Conservation (phyloP, 2,888 invertebrate species). For the Amphipoea lucens region DNA sequence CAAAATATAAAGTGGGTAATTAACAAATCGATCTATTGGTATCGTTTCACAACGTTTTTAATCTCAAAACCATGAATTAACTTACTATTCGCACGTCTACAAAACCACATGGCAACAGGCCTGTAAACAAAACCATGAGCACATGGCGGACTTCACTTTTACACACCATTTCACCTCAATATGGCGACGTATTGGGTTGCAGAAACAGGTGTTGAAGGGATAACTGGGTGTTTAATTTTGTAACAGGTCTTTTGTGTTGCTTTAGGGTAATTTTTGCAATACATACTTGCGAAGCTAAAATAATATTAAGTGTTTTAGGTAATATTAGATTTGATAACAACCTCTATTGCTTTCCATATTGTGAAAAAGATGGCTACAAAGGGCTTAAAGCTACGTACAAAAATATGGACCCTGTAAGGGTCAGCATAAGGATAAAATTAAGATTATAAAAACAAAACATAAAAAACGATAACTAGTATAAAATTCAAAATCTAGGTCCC, state of each 20-base stretch:
- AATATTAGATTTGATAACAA: no score
- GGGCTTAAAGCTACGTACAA: no score
- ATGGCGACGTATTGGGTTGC: conserved; percentile 57
- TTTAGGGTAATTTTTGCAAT: background rate
- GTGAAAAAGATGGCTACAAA: no score
- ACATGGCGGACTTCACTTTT: conserved; percentile 64
- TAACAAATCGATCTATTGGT: background rate
- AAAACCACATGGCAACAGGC: conserved; percentile 5
- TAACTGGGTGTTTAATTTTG: background rate
- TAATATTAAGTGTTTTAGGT: no score
- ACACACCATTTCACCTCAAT: conserved; percentile 56
- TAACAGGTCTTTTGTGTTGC: background rate
- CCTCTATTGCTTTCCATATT: no score
- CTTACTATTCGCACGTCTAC: background rate
- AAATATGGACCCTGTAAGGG: no score
- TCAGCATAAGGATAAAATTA: no score
- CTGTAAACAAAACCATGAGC: conserved; percentile 34
- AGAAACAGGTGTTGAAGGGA: conserved; percentile 61
- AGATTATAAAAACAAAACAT: no score
- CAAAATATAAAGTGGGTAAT: no score
- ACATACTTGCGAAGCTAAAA: background rate
- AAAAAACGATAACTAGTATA: no score
- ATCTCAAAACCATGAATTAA: background rate
- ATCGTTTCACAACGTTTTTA: background rate
- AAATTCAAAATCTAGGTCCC: no score